Evolutionary conservation across 2,888 invertebrate genomes (phyloP).

Genomic region (Apeira syringaria): DNA sequence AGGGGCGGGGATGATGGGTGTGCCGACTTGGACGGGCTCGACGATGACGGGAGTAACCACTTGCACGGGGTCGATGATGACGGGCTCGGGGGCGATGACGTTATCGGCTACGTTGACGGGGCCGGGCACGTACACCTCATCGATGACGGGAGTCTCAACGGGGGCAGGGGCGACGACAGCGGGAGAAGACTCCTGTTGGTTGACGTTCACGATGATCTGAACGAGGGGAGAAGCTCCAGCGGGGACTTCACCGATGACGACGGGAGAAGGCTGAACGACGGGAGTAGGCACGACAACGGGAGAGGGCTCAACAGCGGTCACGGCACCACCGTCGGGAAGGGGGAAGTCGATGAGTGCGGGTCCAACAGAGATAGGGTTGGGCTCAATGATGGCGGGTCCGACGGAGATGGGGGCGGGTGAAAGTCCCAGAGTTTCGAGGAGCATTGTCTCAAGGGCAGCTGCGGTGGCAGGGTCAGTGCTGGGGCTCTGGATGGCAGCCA

Average conservation of each 20-base stretch:
- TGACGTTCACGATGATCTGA: constrained; percentile 49
- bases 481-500: constrained; percentile 36
- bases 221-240: constrained; percentile 36
- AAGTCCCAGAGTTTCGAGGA: constrained; percentile 19
- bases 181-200: constrained; percentile 28
- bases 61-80: constrained; percentile 14
- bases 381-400: constrained; percentile 22
- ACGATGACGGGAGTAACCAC: constrained; percentile 28
- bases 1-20: constrained; percentile 27
- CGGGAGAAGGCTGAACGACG: constrained; percentile 22
- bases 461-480: constrained; percentile 37
- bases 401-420: constrained; percentile 18
- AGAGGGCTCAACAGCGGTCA: constrained; percentile 41
- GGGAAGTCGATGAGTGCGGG: constrained; percentile 34
- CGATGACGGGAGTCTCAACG: constrained; percentile 22
- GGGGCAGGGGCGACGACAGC: constrained; percentile 31
- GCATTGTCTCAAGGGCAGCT: constrained; percentile 29
- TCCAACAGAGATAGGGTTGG: constrained; percentile 22
- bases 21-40: constrained; percentile 23
- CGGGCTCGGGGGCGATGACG: constrained; percentile 2
- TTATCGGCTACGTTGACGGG: constrained; percentile 26
- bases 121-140: constrained; percentile 22
- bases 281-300: constrained; percentile 16
- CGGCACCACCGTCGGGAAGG: constrained; percentile 41
- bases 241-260: constrained; percentile 20